Evolutionary conservation across 2,797 vertebrate species (phyloP).

Genomic region (Octomys mimax): DNA sequence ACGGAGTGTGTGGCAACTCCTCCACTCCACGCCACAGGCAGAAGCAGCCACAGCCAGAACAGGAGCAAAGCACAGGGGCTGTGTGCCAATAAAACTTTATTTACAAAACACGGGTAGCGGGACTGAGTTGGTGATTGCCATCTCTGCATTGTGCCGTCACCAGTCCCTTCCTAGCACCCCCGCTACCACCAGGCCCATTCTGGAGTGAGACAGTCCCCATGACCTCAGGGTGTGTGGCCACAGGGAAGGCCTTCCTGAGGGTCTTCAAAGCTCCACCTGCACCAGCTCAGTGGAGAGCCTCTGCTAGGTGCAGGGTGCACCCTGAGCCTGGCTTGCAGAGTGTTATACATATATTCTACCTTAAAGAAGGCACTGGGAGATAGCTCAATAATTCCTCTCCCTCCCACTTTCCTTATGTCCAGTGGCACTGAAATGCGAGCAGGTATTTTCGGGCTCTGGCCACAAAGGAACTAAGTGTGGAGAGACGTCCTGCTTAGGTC

Average conservation of each 20-base stretch:
- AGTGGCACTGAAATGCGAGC: not conserved
- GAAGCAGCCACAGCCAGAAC: accelerated
- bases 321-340: not conserved
- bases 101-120: not conserved
- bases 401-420: not conserved
- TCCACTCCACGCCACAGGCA: not conserved
- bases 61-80: not conserved
- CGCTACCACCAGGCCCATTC: not conserved
- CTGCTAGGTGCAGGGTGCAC: not conserved
- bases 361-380: not conserved
- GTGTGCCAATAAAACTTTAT: not conserved
- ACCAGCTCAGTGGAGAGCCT: not conserved
- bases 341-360: not conserved
- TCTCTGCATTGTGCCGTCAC: no score
- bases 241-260: not conserved
- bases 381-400: not conserved
- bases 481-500: not conserved
- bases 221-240: not conserved
- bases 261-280: not conserved
- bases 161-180: not conserved
- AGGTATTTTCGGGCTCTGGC: not conserved
- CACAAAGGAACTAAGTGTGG: not conserved
- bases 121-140: not conserved
- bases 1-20: not conserved
- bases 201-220: not conserved